phyloP scores from a whole-genome alignment of 1,140 invertebrate genomes.

The Bombus superbus region DNA sequence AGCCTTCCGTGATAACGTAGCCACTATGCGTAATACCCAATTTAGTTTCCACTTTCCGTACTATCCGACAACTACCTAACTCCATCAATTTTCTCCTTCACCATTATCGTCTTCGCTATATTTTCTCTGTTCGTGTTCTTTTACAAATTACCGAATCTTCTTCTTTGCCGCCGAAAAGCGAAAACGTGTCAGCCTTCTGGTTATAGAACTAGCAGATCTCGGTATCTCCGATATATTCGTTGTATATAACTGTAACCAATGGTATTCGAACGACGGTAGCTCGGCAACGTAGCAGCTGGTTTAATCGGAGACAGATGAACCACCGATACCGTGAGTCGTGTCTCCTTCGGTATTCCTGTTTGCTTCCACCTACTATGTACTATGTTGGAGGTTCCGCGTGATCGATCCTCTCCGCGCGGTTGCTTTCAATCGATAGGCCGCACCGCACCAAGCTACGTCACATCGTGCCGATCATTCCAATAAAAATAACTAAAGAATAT shows the following conservation, averaged over 20 bases:
- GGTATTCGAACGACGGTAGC: not conserved
- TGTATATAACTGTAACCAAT: not conserved
- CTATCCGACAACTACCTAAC: not conserved
- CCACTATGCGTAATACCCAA: not conserved
- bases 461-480: not conserved
- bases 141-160: not conserved
- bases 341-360: too few species aligned
- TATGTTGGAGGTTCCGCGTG: not conserved
- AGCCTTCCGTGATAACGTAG: not conserved
- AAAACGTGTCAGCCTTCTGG: not conserved
- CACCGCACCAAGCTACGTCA: too few species aligned
- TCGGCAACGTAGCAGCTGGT: not conserved
- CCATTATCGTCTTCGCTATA: not conserved
- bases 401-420: not conserved
- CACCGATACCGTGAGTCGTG: too few species aligned
- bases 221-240: not conserved
- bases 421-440: too few species aligned
- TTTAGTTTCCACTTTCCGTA: not conserved
- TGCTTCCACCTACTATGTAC: not conserved
- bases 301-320: conserved; percentile 4
- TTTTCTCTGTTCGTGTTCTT: not conserved
- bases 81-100: too few species aligned
- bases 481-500: not conserved
- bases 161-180: not conserved
- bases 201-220: not conserved